Evolutionary conservation across 2,797 vertebrate genomes (phyloP).

Genomic region (Erithacus rubecula): DNA sequence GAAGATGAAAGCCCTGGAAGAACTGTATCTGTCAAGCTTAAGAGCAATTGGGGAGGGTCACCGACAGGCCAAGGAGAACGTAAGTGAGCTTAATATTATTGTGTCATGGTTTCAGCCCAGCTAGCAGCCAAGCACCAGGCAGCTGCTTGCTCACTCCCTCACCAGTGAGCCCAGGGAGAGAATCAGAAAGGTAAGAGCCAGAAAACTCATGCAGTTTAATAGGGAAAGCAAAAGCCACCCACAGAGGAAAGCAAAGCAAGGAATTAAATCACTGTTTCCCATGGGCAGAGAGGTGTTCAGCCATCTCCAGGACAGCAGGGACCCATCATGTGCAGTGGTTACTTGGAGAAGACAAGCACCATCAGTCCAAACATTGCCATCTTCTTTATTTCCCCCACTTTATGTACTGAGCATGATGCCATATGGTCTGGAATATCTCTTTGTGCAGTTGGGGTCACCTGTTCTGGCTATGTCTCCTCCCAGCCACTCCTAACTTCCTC

Average conservation of each 20-base stretch:
- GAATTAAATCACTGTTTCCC: neutral
- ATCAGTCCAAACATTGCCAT: accelerated
- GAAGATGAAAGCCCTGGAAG: constrained; percentile 81
- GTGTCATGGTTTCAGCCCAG: neutral
- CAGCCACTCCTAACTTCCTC: neutral
- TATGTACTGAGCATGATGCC: neutral
- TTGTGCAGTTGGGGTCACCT: neutral
- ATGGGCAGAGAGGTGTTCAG: neutral
- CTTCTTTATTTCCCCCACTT: neutral
- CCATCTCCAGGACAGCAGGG: neutral
- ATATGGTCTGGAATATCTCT: neutral
- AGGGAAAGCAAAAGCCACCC: neutral
- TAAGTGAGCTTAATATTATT: constrained; percentile 58
- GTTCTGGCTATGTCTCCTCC: neutral
- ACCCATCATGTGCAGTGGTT: neutral
- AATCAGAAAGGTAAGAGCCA: neutral
- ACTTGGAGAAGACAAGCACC: neutral
- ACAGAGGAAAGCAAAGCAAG: neutral
- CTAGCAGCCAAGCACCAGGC: neutral
- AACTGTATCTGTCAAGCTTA: constrained; percentile 83
- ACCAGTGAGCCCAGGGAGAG: neutral
- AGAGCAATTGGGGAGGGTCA: constrained; percentile 85
- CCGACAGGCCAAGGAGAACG: constrained; percentile 86
- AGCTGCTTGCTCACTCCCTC: neutral
- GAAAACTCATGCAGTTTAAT: neutral